Conservation (phyloP, 2,888 invertebrate genomes). For the Agrotis segetum region DNA sequence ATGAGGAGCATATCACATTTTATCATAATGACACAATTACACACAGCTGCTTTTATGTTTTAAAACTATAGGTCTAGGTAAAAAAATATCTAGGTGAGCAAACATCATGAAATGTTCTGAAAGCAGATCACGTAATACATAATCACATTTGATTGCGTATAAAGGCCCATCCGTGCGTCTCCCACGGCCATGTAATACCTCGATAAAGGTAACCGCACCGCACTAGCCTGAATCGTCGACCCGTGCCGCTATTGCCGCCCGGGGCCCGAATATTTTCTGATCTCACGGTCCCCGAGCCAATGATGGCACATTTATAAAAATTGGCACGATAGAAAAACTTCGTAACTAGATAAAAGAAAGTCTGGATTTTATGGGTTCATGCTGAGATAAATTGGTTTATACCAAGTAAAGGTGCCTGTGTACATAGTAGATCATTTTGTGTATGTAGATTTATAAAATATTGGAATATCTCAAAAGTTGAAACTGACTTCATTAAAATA, state of each 20-base stretch:
- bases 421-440: constrained; percentile 9
- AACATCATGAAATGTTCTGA: constrained; percentile 19
- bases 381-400: constrained; percentile 42
- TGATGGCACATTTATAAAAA: constrained; percentile 57
- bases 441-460: constrained; percentile 17
- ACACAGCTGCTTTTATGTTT: constrained; percentile 14
- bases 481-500: not conserved
- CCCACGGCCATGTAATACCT: constrained; percentile 51
- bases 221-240: constrained; percentile 58
- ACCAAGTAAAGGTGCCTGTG: constrained; percentile 4
- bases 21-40: constrained; percentile 24
- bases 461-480: constrained; percentile 13
- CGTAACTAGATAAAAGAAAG: constrained; percentile 52
- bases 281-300: constrained; percentile 55
- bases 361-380: constrained; percentile 55
- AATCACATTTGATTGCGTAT: constrained; percentile 60
- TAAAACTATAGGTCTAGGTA: constrained; percentile 10
- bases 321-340: constrained; percentile 52
- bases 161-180: constrained; percentile 60
- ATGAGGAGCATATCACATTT: constrained; percentile 23
- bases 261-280: constrained; percentile 55
- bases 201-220: constrained; percentile 62
- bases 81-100: constrained; percentile 1
- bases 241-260: constrained; percentile 53
- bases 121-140: constrained; percentile 47